phyloP scores from a whole-genome alignment of 1,140 invertebrate genomes.

The Leptinotarsa undecemlineata region DNA sequence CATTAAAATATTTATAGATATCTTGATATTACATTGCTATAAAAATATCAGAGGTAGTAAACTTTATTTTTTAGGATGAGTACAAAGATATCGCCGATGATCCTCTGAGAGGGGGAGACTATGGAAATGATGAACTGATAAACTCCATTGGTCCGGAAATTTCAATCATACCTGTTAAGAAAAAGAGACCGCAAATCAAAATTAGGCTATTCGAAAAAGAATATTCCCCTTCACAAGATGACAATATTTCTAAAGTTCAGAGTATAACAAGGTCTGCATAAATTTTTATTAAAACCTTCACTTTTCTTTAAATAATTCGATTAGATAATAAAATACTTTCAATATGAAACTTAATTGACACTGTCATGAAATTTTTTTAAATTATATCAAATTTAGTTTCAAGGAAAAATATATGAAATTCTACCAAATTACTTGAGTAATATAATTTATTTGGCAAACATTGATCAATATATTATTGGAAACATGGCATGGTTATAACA shows the following conservation, averaged over 20 bases:
- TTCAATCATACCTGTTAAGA: conserved; percentile 45
- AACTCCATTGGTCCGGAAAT: conserved; percentile 43
- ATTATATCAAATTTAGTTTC: too few relatives aligned
- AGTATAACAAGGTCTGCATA: background rate
- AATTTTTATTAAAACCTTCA: too few relatives aligned
- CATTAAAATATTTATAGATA: background rate
- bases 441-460: too few relatives aligned
- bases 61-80: background rate
- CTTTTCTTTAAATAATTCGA: too few relatives aligned
- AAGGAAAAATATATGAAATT: too few relatives aligned
- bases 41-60: background rate
- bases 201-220: conserved; percentile 40
- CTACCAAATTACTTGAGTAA: too few relatives aligned
- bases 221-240: conserved; percentile 28
- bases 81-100: background rate
- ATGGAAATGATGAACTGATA: conserved; percentile 16
- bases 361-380: too few relatives aligned
- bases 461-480: too few relatives aligned
- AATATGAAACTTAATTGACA: too few relatives aligned
- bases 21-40: background rate
- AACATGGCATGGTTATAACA: too few relatives aligned
- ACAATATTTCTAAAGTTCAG: conserved; percentile 33
- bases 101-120: background rate
- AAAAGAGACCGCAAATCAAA: conserved; percentile 38
- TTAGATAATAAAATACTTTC: too few relatives aligned